phyloP scores from a whole-genome alignment of 2,888 invertebrate genomes.

The Oxyteleia sp. region DNA sequence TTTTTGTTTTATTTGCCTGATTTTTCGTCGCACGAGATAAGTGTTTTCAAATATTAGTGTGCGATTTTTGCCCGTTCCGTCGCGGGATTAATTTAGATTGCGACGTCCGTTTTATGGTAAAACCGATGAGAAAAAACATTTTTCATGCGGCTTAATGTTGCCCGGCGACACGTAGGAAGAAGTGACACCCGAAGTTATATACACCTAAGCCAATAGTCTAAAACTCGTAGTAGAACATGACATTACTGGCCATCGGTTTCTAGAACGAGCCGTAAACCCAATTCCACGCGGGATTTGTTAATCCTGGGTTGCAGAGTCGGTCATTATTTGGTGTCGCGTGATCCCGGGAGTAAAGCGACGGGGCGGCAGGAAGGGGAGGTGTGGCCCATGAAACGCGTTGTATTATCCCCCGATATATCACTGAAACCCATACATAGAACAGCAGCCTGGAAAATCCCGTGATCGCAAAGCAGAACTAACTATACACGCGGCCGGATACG shows the following conservation, averaged over 20 bases:
- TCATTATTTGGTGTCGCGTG: slow-evolving; percentile 86
- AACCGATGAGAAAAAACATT: slow-evolving; percentile 29
- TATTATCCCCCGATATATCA: no score
- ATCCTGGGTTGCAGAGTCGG: slow-evolving; percentile 84
- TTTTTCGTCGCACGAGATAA: slow-evolving; percentile 23
- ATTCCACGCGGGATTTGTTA: slow-evolving; percentile 86
- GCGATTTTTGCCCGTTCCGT: neutral
- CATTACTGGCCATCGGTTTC: slow-evolving; percentile 59
- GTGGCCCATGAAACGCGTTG: no score
- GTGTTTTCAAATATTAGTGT: slow-evolving; percentile 28
- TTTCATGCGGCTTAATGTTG: slow-evolving; percentile 45
- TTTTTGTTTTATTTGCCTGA: slow-evolving; percentile 9
- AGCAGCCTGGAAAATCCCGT: no score
- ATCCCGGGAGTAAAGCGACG: slow-evolving; percentile 83
- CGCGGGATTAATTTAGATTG: slow-evolving; percentile 27
- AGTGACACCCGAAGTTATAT: slow-evolving; percentile 43
- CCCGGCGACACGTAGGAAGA: slow-evolving; percentile 26
- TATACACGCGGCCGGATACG: no score
- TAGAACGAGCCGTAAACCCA: slow-evolving; percentile 81
- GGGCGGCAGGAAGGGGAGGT: no score
- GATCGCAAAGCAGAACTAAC: slow-evolving; percentile 62
- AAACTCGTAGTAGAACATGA: slow-evolving; percentile 61
- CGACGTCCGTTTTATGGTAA: neutral
- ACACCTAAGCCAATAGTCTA: slow-evolving; percentile 56
- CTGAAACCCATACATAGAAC: no score